These are phyloP conservation scores for Numida meleagris DNA, from an alignment of 2,113 vertebrate genomes.

Conservation along the genomic window DNA sequence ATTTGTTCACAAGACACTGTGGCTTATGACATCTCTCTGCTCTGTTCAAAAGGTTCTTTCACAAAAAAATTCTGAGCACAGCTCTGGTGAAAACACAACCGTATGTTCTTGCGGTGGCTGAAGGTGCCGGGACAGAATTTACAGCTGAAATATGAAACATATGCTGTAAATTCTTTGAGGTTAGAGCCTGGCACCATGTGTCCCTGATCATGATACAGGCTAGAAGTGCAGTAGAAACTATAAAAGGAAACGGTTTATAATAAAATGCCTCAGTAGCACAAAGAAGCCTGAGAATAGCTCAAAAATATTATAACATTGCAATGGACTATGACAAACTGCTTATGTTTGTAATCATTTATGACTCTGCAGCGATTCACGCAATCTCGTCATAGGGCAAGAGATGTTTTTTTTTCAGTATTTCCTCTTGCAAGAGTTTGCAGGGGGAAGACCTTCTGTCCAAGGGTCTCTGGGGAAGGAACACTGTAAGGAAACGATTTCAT, in stretches of 20 bases:
- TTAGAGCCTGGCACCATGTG: background rate
- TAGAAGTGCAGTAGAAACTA: background rate
- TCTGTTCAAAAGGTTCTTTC: background rate
- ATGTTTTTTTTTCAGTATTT: background rate
- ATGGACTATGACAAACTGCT: background rate
- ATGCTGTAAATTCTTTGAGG: background rate
- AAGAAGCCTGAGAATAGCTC: background rate
- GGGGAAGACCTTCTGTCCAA: background rate
- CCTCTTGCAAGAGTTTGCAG: background rate
- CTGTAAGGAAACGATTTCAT: background rate
- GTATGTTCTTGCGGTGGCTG: fast-evolving
- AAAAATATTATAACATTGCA: background rate
- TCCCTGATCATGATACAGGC: background rate
- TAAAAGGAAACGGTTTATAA: background rate
- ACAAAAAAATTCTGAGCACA: background rate
- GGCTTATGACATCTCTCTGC: background rate
- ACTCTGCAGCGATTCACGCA: background rate
- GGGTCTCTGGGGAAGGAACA: background rate
- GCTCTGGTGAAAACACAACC: fast-evolving
- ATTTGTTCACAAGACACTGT: background rate
- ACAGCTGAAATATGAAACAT: background rate
- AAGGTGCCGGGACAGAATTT: background rate
- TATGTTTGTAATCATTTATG: background rate
- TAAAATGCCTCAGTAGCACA: background rate
- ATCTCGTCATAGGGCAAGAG: background rate